These are phyloP conservation scores for Lophotriccus pileatus DNA, from an alignment of 2,797 vertebrate species.

Conservation along the genomic window DNA sequence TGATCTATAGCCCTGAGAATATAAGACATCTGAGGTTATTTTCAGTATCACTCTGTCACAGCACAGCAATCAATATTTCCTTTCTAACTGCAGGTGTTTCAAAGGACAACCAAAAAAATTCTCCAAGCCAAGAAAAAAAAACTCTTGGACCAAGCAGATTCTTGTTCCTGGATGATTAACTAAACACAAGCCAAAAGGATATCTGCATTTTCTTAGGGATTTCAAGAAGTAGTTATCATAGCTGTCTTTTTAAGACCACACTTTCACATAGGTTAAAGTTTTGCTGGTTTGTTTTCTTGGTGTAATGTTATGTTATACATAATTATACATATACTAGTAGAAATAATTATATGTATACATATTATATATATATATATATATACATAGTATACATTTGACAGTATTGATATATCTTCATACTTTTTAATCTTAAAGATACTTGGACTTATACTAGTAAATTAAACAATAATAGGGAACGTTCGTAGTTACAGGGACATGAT, in stretches of 20 bases:
- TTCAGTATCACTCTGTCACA: not conserved
- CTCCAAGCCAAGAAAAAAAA: not conserved
- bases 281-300: not conserved
- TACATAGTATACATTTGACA: not conserved
- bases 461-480: not conserved
- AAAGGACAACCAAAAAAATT: not conserved
- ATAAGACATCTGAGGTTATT: not conserved
- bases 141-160: not conserved
- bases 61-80: not conserved
- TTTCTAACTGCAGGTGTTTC: not conserved
- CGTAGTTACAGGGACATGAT: not conserved
- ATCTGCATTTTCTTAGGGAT: not conserved
- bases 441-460: not conserved
- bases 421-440: not conserved
- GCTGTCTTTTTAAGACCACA: not conserved
- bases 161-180: not conserved
- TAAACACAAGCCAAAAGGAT: not conserved
- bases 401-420: not conserved
- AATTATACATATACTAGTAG: not conserved
- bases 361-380: not conserved
- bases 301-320: not conserved
- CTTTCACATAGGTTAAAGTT: not conserved
- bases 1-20: not conserved
- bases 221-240: not conserved
- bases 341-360: not conserved